A percentile compares a stretch with the other conserved stretches of the same genome.
Conservation (phyloP, 2,797 vertebrate species). For the Manis javanica region DNA sequence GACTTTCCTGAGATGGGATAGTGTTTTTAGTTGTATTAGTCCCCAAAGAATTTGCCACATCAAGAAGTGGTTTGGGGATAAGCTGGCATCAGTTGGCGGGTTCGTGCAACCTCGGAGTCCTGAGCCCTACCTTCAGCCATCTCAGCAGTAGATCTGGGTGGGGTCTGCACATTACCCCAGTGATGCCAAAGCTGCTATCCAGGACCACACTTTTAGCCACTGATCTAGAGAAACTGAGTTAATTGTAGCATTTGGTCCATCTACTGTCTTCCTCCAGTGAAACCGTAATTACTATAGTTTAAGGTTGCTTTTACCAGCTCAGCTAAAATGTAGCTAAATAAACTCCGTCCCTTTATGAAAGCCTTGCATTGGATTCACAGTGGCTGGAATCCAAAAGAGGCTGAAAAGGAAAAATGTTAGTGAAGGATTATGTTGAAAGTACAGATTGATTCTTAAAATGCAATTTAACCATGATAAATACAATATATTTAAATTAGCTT, state of each 20-base stretch:
- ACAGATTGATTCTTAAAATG: conserved; percentile 35
- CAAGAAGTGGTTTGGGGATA: not conserved
- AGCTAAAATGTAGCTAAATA: not conserved
- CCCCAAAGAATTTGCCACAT: not conserved
- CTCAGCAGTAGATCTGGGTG: not conserved
- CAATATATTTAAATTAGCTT: conserved; percentile 51
- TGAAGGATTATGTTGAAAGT: not conserved
- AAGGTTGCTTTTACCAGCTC: not conserved
- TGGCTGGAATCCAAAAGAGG: conserved; percentile 44
- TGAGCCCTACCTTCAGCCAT: not conserved
- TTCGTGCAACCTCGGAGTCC: not conserved
- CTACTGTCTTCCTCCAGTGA: not conserved
- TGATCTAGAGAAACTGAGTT: not conserved
- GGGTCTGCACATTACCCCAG: not conserved
- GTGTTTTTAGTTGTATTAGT: not conserved
- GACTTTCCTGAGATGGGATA: not conserved
- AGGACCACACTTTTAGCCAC: not conserved
- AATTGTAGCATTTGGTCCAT: not conserved
- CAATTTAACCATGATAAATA: conserved; percentile 16
- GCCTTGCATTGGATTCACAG: not conserved
- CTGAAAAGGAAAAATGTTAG: not conserved
- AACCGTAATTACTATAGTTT: not conserved
- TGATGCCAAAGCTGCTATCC: not conserved
- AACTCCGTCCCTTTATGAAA: not conserved
- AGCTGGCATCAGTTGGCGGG: not conserved